phyloP scores from a whole-genome alignment of 2,888 invertebrate genomes.

The Trimorus sp. region DNA sequence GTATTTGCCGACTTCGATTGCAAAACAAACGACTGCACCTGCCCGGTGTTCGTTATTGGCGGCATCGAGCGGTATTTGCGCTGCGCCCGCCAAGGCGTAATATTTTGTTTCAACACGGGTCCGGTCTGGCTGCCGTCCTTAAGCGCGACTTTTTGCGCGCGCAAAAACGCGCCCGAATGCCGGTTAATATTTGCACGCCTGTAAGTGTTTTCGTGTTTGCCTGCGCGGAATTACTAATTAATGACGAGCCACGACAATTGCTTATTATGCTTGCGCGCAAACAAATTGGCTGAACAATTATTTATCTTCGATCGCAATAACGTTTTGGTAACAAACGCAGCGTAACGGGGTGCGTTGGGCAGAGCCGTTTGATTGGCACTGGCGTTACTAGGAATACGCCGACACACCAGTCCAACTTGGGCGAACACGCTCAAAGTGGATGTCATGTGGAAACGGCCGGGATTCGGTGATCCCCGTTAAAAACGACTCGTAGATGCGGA shows the following conservation, averaged over 20 bases:
- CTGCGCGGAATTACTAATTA: conserved; percentile 39
- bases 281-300: conserved; percentile 45
- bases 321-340: conserved; percentile 19
- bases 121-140: neutral
- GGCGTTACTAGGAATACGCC: too few species aligned
- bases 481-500: too few species aligned
- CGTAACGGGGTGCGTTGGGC: neutral
- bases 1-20: conserved; percentile 74
- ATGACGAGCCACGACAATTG: conserved; percentile 37
- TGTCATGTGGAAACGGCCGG: too few species aligned
- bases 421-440: too few species aligned
- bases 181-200: conserved; percentile 33
- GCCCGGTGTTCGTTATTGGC: conserved; percentile 37
- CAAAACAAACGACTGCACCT: conserved; percentile 71
- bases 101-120: conserved; percentile 39
- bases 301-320: conserved; percentile 43
- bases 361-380: neutral
- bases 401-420: too few species aligned
- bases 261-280: conserved; percentile 41
- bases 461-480: too few species aligned
- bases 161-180: conserved; percentile 1
- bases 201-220: conserved; percentile 46
- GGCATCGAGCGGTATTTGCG: conserved; percentile 73
- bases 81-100: conserved; percentile 63
- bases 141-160: conserved; percentile 6